phyloP scores from a whole-genome alignment of 2,797 vertebrate genomes.

The Lagodon rhomboides region DNA sequence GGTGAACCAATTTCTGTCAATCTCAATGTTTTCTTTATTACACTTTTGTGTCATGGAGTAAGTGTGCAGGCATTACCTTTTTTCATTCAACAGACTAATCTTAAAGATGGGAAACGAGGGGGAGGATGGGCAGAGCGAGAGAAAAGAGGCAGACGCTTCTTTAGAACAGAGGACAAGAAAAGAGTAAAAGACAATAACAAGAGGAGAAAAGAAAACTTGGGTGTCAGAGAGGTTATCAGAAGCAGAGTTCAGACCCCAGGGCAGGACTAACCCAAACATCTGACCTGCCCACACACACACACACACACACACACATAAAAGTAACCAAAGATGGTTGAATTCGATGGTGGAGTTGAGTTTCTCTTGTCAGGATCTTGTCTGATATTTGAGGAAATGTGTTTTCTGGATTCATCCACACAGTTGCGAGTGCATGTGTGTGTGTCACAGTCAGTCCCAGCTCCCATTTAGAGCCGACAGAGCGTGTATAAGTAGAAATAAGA shows the following conservation, averaged over 20 bases:
- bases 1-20: too few species aligned
- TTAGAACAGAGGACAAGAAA: conserved; percentile 8
- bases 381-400: neutral
- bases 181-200: neutral
- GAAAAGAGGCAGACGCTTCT: conserved; percentile 1
- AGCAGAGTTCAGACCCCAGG: conserved; percentile 40
- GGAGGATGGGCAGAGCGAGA: neutral
- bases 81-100: neutral
- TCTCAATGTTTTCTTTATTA: too few species aligned
- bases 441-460: neutral
- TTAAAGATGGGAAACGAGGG: conserved; percentile 18
- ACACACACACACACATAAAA: conserved; percentile 4
- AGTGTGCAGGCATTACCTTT: too few species aligned
- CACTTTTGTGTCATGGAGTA: too few species aligned
- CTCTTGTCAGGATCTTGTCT: neutral
- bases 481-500: neutral
- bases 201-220: conserved; percentile 25
- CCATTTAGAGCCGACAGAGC: neutral
- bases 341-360: neutral
- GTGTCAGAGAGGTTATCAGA: conserved; percentile 53
- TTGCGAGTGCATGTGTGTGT: neutral
- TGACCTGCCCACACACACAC: conserved; percentile 23
- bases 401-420: neutral
- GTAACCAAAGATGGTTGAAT: neutral
- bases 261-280: conserved; percentile 44